phyloP scores from a whole-genome alignment of 2,888 invertebrate genomes.

The Fragum sueziense region DNA sequence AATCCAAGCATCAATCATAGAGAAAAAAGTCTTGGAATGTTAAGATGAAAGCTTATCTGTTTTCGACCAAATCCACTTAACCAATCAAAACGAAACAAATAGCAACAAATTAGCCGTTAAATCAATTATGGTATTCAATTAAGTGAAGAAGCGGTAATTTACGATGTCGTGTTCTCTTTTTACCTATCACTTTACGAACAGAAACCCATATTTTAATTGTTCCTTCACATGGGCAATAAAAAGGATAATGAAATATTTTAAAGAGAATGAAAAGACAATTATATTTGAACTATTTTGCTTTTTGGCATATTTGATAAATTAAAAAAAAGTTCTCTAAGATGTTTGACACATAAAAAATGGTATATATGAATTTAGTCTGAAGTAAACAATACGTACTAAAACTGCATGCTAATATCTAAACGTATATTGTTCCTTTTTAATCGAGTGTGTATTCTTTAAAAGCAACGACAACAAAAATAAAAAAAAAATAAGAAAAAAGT shows the following conservation, averaged over 20 bases:
- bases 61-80: slow-evolving; percentile 23
- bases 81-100: slow-evolving; percentile 48
- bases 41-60: slow-evolving; percentile 23
- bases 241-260: neutral
- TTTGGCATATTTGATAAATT: too few relatives aligned
- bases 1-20: neutral
- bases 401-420: too few relatives aligned
- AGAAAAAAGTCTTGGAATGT: slow-evolving; percentile 14
- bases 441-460: too few relatives aligned
- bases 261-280: too few relatives aligned
- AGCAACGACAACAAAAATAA: too few relatives aligned
- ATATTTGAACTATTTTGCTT: too few relatives aligned
- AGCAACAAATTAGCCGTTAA: slow-evolving; percentile 51
- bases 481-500: too few relatives aligned
- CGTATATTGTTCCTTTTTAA: too few relatives aligned
- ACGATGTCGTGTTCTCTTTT: slow-evolving; percentile 19
- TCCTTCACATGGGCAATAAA: neutral
- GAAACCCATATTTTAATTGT: neutral
- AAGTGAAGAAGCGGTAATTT: slow-evolving; percentile 15
- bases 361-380: too few relatives aligned
- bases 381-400: too few relatives aligned
- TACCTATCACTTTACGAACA: slow-evolving; percentile 15
- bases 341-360: too few relatives aligned
- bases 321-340: too few relatives aligned
- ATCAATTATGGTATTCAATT: slow-evolving; percentile 38